phyloP scores from a whole-genome alignment of 2,113 vertebrate genomes.

The Urocynchramus pylzowi region DNA sequence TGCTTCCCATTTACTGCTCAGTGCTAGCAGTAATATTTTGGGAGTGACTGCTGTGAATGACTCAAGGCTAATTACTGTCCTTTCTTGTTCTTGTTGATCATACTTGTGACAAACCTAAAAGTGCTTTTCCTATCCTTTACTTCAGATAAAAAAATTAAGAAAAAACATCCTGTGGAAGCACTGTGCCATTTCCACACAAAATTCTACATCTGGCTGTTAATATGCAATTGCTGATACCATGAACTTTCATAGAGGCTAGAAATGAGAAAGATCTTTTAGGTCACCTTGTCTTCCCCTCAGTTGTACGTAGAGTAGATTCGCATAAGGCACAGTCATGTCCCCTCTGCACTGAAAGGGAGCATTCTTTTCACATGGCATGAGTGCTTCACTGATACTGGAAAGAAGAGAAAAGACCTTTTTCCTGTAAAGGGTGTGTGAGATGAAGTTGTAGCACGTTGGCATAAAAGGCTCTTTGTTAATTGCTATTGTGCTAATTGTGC shows the following conservation, averaged over 20 bases:
- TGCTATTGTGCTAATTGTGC: constrained; percentile 31
- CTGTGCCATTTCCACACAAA: neutral
- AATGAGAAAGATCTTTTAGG: neutral
- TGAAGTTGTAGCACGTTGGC: constrained; percentile 49
- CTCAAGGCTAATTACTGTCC: neutral
- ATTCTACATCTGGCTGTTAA: neutral
- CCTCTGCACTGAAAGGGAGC: constrained; percentile 21
- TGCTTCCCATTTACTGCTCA: neutral
- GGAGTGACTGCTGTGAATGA: neutral
- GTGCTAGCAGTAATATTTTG: neutral
- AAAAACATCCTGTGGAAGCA: neutral
- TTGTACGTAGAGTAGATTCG: neutral
- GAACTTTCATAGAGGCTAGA: neutral
- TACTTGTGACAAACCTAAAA: neutral
- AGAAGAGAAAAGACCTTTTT: constrained; percentile 36
- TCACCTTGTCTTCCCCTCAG: neutral
- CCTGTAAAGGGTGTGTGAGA: constrained; percentile 58
- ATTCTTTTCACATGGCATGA: constrained; percentile 18
- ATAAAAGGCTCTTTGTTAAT: constrained; percentile 76
- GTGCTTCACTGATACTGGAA: constrained; percentile 35
- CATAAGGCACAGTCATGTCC: constrained; percentile 1
- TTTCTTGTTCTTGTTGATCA: neutral
- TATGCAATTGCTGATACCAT: neutral
- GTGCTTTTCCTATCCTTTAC: neutral
- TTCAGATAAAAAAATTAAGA: neutral